Evolutionary conservation across 2,797 vertebrate genomes (phyloP), one percentile per base, ranked within the genome.

Genomic region (Dicrostonyx torquatus): DNA sequence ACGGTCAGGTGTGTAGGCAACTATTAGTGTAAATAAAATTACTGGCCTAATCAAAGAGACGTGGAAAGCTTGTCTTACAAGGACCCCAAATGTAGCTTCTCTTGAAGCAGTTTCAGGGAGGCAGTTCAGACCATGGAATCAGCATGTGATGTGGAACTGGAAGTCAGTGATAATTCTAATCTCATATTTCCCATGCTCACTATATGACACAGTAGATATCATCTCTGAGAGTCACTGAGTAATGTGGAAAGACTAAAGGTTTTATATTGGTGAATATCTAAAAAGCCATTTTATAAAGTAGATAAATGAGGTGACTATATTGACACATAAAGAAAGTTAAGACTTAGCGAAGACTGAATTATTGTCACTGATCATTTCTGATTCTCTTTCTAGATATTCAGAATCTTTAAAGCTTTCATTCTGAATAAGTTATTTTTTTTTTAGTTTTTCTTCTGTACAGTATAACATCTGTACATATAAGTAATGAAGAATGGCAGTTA

Each of bases 151-250:
- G 82, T 37, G 58, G 43, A 77, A 2, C 3, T 62, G 24, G n/a
- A 90, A 93, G 48, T 64, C 43, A 80, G 29, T 76, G n/a, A 92
- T 64, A 77, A 75, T 80, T 85, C 77, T 76, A 92, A 64, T 86
- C 55, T 85, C 7, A 12, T 45, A 40, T 58, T 24, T 77, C 93
- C n/a, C 66, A 0, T 84, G 50, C 80, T 70, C n/a, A 64, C 4
- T 40, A 37, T 68, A n/a, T 60, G 2, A 73, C 45, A 82, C 2
- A 7, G 4, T 73, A 20, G 29, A 82, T 31, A 55, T 58, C 18
- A 75, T 85, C 72, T 68, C 72, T 62, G 76, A 93, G 43, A 86
- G 5, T 89, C 2, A 2, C 12, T 15, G 31, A 5, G 5, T 70
- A 45, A 14, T 82, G 5, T 82, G 5, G n/a, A 18, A 90, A 72